Base-by-base conservation (phyloP, 35 echinoderm and acorn worm species). In the Acanthaster planci region DNA sequence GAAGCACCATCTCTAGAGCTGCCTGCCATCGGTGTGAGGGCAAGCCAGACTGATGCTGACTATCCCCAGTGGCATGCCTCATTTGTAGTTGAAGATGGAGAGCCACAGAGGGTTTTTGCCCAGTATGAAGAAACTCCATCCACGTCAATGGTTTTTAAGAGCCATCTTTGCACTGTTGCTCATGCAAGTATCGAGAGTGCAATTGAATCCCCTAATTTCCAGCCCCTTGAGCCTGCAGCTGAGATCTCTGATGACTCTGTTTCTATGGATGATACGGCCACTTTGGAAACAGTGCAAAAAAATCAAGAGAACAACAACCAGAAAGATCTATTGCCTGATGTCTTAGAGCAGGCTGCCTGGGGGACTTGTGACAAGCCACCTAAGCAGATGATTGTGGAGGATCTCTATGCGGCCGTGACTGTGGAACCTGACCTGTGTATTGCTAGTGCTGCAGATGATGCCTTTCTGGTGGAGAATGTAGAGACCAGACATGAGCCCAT, bases 291-390 rank as follows among this genome's bases (percentile, higher is more conserved):
- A n/a, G 64, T 27, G 26, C 22, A 72, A 72, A 19, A 72, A 34
- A 72, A 72, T 23, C 26, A 72, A 72, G 19, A 72, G 34, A 72
- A 72, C 64, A 72, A 72, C 23, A 26, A 72, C 64, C 64, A 72
- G 64, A 23, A 23, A 31, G 64, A 72, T 1, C 64, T 72, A 10
- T 29, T 72, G 30, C 64, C 64, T 31, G 64, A 72, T 72, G 64
- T 72, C 2, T 35, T 72, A 34, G 64, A 72, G 64, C 64, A 72
- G 29, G 64, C 34, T 72, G 64, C 64, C 14, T 72, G 64, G 64
- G 64, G 34, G 23, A 14, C 64, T 3, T 30, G 64, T 34, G 30
- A 72, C 34, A 26, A 31, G 21, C 29, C 64, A 7, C 64, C 64
- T 3, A 72, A 72, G 12, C 64, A 72, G 34, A 72, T 30, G 34